Conservation (phyloP, 2,113 vertebrate species). For the Osmerus mordax region DNA sequence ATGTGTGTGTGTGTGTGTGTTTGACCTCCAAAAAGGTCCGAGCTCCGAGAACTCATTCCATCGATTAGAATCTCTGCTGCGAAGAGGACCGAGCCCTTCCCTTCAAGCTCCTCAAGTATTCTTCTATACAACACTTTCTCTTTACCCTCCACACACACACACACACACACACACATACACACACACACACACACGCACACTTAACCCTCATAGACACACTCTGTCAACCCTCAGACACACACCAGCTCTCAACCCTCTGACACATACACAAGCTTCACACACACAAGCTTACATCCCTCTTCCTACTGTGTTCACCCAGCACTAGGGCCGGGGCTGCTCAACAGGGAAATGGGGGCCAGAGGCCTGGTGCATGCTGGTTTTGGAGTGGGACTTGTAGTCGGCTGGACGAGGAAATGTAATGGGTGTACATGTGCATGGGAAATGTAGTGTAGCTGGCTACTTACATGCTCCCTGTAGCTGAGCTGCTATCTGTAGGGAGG, state of each 20-base stretch:
- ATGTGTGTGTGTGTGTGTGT: conserved; percentile 16
- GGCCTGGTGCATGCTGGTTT: no score
- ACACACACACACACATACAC: not conserved
- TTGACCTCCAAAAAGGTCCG: conserved; percentile 18
- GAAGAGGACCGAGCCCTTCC: conserved; percentile 17
- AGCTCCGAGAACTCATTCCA: conserved; percentile 36
- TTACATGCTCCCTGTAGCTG: conserved; percentile 96
- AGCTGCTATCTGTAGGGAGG: conserved; percentile 92
- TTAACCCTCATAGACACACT: no score
- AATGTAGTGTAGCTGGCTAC: conserved; percentile 52
- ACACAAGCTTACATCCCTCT: no score
- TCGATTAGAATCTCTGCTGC: conserved; percentile 40
- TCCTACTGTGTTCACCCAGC: no score
- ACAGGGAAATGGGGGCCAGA: not conserved
- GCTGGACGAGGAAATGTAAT: not conserved
- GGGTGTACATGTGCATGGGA: not conserved
- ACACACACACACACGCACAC: conserved; percentile 7
- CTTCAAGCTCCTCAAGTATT: conserved; percentile 25
- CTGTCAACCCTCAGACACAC: no score
- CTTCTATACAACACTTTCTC: not conserved
- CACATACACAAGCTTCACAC: no score
- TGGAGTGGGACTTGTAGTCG: not conserved
- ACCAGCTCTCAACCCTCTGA: no score
- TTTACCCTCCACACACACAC: not conserved
- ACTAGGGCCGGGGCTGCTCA: not conserved